phyloP scores from a whole-genome alignment of 2,797 vertebrate genomes.

The Ctenopoma multispine region DNA sequence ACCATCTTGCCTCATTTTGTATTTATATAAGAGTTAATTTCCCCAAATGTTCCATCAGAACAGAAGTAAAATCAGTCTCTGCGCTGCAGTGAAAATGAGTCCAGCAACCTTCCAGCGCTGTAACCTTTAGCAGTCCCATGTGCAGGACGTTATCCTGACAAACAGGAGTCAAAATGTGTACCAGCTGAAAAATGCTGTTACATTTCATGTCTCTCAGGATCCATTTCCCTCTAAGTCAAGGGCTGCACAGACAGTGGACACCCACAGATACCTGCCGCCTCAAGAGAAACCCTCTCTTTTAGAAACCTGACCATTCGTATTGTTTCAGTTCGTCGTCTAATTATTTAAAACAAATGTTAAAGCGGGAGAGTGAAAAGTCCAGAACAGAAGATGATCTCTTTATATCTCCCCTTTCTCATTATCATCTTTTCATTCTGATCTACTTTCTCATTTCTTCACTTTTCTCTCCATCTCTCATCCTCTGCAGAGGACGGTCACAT shows the following conservation, averaged over 20 bases:
- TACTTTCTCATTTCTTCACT: not conserved
- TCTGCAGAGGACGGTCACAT: slow-evolving; percentile 27
- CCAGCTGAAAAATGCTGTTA: slow-evolving; percentile 25
- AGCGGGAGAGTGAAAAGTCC: slow-evolving; percentile 3
- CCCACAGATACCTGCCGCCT: no score
- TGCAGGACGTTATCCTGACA: slow-evolving; percentile 10
- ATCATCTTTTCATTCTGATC: not conserved
- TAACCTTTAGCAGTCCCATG: slow-evolving; percentile 33
- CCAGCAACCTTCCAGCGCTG: slow-evolving; percentile 31
- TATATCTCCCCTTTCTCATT: not conserved
- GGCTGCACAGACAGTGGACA: no score
- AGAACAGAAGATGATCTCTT: no score
- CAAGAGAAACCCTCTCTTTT: not conserved
- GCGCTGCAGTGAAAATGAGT: slow-evolving; percentile 53
- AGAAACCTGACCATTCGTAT: not conserved
- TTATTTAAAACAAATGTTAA: not conserved
- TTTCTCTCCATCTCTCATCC: not conserved
- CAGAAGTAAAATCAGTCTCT: slow-evolving; percentile 49
- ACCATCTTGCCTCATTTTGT: slow-evolving; percentile 18
- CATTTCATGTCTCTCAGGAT: no score
- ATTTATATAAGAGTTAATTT: slow-evolving; percentile 52
- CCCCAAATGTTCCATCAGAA: slow-evolving; percentile 44
- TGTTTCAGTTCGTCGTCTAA: slow-evolving; percentile 11
- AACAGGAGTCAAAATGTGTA: not conserved
- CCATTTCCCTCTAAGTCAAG: no score